Evolutionary conservation across 2,113 vertebrate genomes (phyloP), one percentile per base, ranked within the genome.

Genomic region (Phasianus colchicus): DNA sequence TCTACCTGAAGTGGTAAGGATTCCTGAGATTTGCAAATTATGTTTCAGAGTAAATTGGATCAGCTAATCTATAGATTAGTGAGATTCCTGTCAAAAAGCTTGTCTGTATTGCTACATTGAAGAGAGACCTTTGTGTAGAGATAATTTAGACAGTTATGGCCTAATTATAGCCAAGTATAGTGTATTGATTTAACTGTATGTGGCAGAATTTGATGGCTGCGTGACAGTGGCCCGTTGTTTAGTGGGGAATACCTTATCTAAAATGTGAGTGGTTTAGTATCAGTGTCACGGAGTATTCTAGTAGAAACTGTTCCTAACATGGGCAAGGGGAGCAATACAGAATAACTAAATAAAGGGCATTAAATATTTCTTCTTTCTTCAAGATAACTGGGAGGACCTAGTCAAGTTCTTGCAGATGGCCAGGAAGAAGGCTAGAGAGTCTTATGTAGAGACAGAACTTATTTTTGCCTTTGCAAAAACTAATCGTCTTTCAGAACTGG

Each of bases 401-500:
- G 98, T 99, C 36, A 99, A 99, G 95, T 99, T 99, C 95, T 97
- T 99, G 45, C 98, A 99, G 91, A 99, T 99, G 99, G 99, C 99
- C 89, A 98, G 98, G 66, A 99, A 98, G 96, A 99, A 99, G 89
- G 98, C 98, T 21, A 97, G 97, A 78, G 99, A 99, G 92, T 98
- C 99, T 8, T 99, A 99, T 0, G 98, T 99, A 60, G 99, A 99
- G 95, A 99, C 98, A 0, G 99, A 99, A 97, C 98, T 99, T 78
- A 98, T 99, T 96, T 99, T 99, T 95, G 98, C 99, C 57, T 96
- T 99, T 78, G 99, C 99, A 43, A 99, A 99, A 98, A 99, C 99
- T 0, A 98, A 98, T 88, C 98, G 98, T 70, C 97, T 99, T 24
- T 98, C 99, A 34, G 99, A 99, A 93, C 96, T 99, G 82, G 98